Conservation (phyloP, 2,888 invertebrate genomes). For the Pheosia gnoma region DNA sequence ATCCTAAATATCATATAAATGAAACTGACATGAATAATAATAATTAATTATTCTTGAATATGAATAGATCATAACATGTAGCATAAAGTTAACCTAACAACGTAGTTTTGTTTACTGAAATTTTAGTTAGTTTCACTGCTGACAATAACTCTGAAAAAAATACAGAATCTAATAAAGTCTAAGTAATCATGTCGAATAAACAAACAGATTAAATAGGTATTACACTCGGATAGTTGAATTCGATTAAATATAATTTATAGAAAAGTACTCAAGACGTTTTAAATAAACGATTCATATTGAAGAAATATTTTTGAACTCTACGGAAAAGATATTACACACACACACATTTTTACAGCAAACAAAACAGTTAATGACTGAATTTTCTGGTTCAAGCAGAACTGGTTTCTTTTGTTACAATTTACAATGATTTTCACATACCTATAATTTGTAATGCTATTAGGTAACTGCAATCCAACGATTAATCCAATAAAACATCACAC, state of each 20-base stretch:
- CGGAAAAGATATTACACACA: not conserved
- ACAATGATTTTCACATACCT: not conserved
- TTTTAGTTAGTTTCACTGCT: not conserved
- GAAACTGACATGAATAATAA: too few relatives aligned
- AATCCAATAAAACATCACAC: conserved; percentile 8
- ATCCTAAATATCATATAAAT: too few relatives aligned
- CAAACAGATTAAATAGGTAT: not conserved
- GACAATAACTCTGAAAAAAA: not conserved
- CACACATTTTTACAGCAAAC: not conserved
- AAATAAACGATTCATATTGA: too few relatives aligned
- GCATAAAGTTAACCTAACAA: too few relatives aligned
- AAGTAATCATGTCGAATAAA: not conserved
- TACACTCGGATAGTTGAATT: not conserved
- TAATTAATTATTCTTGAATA: too few relatives aligned
- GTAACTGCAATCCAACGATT: not conserved
- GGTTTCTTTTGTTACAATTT: not conserved
- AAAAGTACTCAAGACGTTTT: too few relatives aligned
- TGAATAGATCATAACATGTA: too few relatives aligned
- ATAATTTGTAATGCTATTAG: not conserved
- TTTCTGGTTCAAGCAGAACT: not conserved
- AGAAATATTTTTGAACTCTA: not conserved
- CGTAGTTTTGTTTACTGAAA: too few relatives aligned
- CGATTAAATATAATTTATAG: not conserved
- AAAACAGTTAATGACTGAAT: not conserved
- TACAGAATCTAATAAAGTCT: not conserved